Evolutionary conservation across 2,888 invertebrate species (phyloP), one percentile per base, ranked within the genome.

Genomic region (Priocnemis perturbator): DNA sequence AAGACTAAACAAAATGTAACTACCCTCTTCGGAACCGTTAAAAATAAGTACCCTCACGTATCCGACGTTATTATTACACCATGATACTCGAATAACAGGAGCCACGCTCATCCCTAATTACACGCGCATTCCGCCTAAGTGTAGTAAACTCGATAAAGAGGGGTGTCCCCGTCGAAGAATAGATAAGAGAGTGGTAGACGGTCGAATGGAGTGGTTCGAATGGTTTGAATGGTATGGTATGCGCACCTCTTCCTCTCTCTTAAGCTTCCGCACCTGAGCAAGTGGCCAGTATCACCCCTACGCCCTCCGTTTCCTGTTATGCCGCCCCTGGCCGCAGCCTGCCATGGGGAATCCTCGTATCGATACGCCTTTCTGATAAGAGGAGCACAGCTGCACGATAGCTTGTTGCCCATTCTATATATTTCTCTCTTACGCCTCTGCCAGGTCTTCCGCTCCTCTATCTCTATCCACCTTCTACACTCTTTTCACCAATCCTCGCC

Each of bases 311-410:
- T 81, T 77, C 77, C 77, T 73, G 82, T 79, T 65, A 83, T 83
- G 59, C 82, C 85, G 60, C 78, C 71, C 70, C 85, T 83, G 68
- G 84, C 78, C 67, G 83, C 85, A 88, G 95, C 95, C 91, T 97
- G 96, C 96, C 97, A 97, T 90, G 98, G 98, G 89, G 97, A 96
- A 91, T 97, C 97, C 91, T 96, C 97, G 91, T 97, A 97, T 89
- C 97, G 95, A 92, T 98, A 98, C 89, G 96, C 96, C 92, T 97
- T 98, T 92, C 97, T 95, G 91, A 97, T 95, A 89, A 98, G 93
- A 87, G 98, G 98, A 87, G 97, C 98, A 92, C 98, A 98, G 87
- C 97, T 97, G 92, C 97, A 97, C 90, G 96, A 97, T 90, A 98
- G 92, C 92, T 98, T 98, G 93, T 98, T 98, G 91, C 98, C 98